phyloP scores from a whole-genome alignment of 1,140 invertebrate species.

The Tetramorium alpestre region DNA sequence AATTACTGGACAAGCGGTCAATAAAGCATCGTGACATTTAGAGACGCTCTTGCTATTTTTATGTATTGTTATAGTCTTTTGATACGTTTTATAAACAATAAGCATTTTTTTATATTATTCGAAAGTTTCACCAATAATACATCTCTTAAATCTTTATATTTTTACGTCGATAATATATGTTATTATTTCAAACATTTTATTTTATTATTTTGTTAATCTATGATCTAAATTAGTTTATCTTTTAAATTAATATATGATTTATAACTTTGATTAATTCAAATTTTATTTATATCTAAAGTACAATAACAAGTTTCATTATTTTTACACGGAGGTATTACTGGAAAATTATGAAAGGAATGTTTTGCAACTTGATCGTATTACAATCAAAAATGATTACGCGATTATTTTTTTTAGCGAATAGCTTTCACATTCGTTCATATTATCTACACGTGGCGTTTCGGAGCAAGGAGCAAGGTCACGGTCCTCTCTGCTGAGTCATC shows the following conservation, averaged over 20 bases:
- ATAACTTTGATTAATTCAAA: neutral
- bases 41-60: slow-evolving; percentile 16
- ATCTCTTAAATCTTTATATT: neutral
- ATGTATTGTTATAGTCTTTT: neutral
- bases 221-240: neutral
- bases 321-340: neutral
- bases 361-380: neutral
- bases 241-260: neutral
- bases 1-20: slow-evolving; percentile 15
- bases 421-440: slow-evolving; percentile 16
- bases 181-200: neutral
- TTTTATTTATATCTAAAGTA: neutral
- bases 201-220: neutral
- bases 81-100: slow-evolving; percentile 4
- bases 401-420: neutral
- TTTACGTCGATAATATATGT: neutral
- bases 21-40: slow-evolving; percentile 43
- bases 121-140: neutral
- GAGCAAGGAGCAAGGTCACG: slow-evolving; percentile 73
- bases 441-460: slow-evolving; percentile 64
- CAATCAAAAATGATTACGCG: neutral
- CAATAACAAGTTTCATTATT: neutral
- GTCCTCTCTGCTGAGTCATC: slow-evolving; percentile 69
- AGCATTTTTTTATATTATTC: neutral
- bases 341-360: neutral